Percentiles rank a stretch among this genome's conserved stretches.
Evolutionary conservation across 2,888 invertebrate genomes (phyloP).

Genomic region (Acronicta aceris): DNA sequence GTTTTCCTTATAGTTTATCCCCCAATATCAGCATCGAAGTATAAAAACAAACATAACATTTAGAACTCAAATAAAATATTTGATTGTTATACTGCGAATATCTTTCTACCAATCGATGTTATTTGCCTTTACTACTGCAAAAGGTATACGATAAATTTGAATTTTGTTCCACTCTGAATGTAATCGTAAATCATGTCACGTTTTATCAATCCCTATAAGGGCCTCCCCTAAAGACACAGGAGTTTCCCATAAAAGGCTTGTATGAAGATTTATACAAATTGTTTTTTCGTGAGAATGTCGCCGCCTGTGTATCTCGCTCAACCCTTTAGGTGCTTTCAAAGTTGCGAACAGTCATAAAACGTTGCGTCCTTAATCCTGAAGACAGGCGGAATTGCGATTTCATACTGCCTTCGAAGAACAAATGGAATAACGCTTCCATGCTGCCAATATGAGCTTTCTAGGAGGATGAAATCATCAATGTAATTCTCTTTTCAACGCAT

Average conservation of each 20-base stretch:
- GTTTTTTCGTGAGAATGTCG: conserved; percentile 48
- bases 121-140: not conserved
- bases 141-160: conserved; percentile 52
- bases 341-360: conserved; percentile 35
- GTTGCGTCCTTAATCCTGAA: conserved; percentile 11
- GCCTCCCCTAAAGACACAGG: conserved; percentile 14
- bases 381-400: conserved; percentile 23
- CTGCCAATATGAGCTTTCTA: not conserved
- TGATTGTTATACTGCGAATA: conserved; percentile 22
- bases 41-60: conserved; percentile 24
- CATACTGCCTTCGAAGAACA: not conserved
- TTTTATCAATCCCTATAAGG: conserved; percentile 57
- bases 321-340: conserved; percentile 30
- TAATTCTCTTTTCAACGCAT: too few relatives aligned
- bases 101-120: conserved; percentile 29
- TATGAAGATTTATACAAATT: conserved; percentile 39
- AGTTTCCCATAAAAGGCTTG: conserved; percentile 3
- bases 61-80: conserved; percentile 44
- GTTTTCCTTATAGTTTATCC: conserved; percentile 15
- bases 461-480: too few relatives aligned
- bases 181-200: conserved; percentile 62
- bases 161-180: conserved; percentile 48
- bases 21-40: conserved; percentile 3
- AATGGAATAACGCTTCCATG: conserved; percentile 1
- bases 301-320: conserved; percentile 31